Evolutionary conservation across 2,113 vertebrate species (phyloP).

Genomic region (Monopterus albus): DNA sequence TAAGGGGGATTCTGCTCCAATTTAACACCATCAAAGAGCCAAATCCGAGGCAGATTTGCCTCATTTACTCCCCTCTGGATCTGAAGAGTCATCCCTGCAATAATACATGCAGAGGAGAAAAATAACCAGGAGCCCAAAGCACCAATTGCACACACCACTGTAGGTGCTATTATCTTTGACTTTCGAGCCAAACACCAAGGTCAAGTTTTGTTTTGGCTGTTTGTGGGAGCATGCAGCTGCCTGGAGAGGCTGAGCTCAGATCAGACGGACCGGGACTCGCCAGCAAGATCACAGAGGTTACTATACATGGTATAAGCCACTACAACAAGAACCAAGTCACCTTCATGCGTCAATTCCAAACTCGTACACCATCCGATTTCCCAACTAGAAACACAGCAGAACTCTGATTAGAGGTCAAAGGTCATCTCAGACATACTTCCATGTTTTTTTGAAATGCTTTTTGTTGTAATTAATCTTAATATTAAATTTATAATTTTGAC

Average conservation of each 20-base stretch:
- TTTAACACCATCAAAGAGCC: constrained; percentile 32
- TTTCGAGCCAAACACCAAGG: constrained; percentile 57
- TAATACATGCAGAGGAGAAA: constrained; percentile 38
- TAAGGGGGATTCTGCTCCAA: constrained; percentile 10
- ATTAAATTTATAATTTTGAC: neutral
- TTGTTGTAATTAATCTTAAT: neutral
- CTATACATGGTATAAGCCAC: constrained; percentile 23
- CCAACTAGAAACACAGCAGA: neutral
- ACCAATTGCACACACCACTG: constrained; percentile 25
- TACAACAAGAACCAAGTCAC: constrained; percentile 41
- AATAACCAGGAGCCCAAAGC: constrained; percentile 8
- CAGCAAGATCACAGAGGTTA: constrained; percentile 43
- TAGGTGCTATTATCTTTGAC: constrained; percentile 54
- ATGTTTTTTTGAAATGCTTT: neutral
- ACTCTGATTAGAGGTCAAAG: constrained; percentile 25
- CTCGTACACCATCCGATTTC: constrained; percentile 19
- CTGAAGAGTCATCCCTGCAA: constrained; percentile 19
- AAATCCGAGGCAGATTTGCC: constrained; percentile 14
- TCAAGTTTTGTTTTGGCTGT: constrained; percentile 52
- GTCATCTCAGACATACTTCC: neutral
- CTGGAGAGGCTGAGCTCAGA: constrained; percentile 34
- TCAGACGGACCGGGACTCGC: constrained; percentile 23
- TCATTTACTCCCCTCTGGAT: neutral
- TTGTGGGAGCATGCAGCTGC: neutral
- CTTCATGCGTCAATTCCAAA: constrained; percentile 45